Evolutionary conservation across 2,888 invertebrate species (phyloP).

Genomic region (Scaptomyza cyrtandrae): DNA sequence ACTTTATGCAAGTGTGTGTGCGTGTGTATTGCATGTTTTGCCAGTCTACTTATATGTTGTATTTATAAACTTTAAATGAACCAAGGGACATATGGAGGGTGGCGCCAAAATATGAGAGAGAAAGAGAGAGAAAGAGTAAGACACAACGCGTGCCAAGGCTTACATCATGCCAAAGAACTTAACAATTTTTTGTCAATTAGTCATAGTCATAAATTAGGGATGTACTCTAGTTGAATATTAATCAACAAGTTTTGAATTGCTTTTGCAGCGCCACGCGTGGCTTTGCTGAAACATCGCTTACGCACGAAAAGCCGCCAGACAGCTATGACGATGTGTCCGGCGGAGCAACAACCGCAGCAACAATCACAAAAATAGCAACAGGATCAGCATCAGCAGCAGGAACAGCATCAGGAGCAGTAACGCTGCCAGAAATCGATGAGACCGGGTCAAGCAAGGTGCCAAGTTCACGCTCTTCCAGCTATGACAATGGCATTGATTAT

Average conservation of each 20-base stretch:
- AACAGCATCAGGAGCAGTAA: constrained; percentile 22
- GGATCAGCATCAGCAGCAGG: constrained; percentile 11
- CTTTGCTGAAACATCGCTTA: constrained; percentile 82
- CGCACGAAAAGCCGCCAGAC: constrained; percentile 77
- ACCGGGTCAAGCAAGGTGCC: constrained; percentile 68
- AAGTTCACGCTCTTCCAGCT: constrained; percentile 80
- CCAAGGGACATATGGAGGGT: constrained; percentile 5
- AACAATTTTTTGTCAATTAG: constrained; percentile 34
- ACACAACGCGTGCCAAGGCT: constrained; percentile 21
- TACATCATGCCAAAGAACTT: constrained; percentile 57
- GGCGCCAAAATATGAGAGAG: background rate
- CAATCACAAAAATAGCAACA: constrained; percentile 31
- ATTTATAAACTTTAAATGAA: constrained; percentile 61
- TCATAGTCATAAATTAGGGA: constrained; percentile 41
- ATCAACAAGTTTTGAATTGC: constrained; percentile 54
- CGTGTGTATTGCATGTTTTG: constrained; percentile 9
- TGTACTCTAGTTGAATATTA: constrained; percentile 21
- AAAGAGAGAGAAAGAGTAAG: background rate
- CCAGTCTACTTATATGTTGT: constrained; percentile 2
- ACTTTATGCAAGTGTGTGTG: constrained; percentile 30
- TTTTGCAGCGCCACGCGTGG: constrained; percentile 82
- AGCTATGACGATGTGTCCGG: constrained; percentile 44
- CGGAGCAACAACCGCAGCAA: constrained; percentile 38
- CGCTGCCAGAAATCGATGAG: constrained; percentile 80
- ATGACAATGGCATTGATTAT: constrained; percentile 91